Evolutionary conservation across 92 coral and sea anemone genomes (phyloP).

Genomic region (Heliopora coerulea): DNA sequence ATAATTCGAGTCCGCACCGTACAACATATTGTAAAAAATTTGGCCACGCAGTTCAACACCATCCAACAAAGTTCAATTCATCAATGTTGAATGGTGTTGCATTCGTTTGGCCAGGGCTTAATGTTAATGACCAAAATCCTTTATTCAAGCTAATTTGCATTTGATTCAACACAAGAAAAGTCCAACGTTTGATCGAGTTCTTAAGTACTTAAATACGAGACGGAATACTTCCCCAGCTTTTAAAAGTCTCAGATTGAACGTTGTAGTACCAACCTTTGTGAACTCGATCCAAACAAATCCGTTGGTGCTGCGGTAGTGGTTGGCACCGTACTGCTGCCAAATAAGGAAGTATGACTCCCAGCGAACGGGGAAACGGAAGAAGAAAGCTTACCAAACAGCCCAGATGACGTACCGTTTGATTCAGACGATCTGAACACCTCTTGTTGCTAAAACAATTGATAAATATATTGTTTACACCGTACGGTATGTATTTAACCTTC

Average conservation of each 20-base stretch:
- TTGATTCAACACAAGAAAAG: too few species aligned
- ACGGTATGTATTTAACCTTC: conserved; percentile 6
- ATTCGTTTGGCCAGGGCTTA: too few species aligned
- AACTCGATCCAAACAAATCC: conserved; percentile 45
- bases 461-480: background rate
- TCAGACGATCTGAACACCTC: conserved; percentile 35
- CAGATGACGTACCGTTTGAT: conserved; percentile 19
- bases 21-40: too few species aligned
- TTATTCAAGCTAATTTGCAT: too few species aligned
- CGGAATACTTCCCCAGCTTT: too few species aligned
- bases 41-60: too few species aligned
- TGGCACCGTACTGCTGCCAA: conserved; percentile 36
- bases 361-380: conserved; percentile 11
- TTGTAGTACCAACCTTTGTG: conserved; percentile 22
- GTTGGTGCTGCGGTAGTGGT: conserved; percentile 19
- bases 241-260: background rate
- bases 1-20: too few species aligned
- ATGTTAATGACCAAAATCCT: too few species aligned
- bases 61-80: too few species aligned
- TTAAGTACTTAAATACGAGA: background rate
- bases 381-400: conserved; percentile 44
- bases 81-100: too few species aligned
- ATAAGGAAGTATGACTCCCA: conserved; percentile 29
- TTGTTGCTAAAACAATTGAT: conserved; percentile 12
- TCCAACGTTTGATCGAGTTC: too few species aligned